Conservation (phyloP, 2,797 vertebrate genomes). For the Streptopelia turtur region DNA sequence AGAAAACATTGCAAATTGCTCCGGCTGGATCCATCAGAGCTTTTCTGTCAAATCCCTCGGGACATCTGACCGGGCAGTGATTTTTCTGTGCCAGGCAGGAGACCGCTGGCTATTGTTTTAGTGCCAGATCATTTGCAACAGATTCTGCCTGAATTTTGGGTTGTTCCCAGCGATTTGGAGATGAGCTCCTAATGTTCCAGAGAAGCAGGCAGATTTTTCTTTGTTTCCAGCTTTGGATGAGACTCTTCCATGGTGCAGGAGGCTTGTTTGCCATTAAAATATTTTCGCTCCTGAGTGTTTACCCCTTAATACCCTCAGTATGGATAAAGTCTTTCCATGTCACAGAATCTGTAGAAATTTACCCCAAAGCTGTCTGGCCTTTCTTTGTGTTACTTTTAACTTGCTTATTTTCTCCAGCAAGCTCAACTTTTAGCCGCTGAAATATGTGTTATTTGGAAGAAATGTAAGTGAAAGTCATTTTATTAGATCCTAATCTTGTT, state of each 20-base stretch:
- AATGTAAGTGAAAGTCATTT: not conserved
- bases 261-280: not conserved
- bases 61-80: not conserved
- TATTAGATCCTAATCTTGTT: not conserved
- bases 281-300: not conserved
- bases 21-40: conserved; percentile 6
- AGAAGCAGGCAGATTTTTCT: not conserved
- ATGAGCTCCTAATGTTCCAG: not conserved
- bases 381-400: not conserved
- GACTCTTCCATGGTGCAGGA: not conserved
- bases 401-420: not conserved
- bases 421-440: not conserved
- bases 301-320: not conserved
- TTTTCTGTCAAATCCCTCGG: not conserved
- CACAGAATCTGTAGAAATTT: not conserved
- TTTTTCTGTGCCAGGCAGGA: not conserved
- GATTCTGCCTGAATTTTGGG: not conserved
- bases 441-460: not conserved
- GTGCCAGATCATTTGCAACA: not conserved
- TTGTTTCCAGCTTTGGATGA: not conserved
- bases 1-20: not conserved
- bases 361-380: not conserved
- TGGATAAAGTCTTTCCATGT: not conserved
- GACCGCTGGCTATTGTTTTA: conserved; percentile 11
- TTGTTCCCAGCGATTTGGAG: not conserved